phyloP scores from a whole-genome alignment of 1,140 invertebrate genomes.

The Drosophila pallidifrons region DNA sequence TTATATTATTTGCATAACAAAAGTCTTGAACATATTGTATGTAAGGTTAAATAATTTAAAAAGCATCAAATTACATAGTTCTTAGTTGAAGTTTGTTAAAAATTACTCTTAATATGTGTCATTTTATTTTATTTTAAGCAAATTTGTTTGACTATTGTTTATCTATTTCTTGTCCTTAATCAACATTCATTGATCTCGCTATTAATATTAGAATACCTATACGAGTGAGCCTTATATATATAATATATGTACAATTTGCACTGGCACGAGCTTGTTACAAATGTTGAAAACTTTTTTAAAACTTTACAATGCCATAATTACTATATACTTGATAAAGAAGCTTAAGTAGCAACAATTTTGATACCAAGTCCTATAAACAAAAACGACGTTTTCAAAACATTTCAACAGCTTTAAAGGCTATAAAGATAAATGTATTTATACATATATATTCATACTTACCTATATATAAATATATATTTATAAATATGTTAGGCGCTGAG shows the following conservation, averaged over 20 bases:
- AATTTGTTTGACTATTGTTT: constrained; percentile 22
- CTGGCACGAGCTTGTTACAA: constrained; percentile 55
- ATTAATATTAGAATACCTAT: constrained; percentile 36
- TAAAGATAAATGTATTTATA: constrained; percentile 46
- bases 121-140: constrained; percentile 34
- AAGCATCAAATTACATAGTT: constrained; percentile 34
- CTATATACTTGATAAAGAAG: constrained; percentile 33
- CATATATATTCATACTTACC: constrained; percentile 33
- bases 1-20: constrained; percentile 15
- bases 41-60: constrained; percentile 40
- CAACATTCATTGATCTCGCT: constrained; percentile 51
- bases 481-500: constrained; percentile 53
- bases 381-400: constrained; percentile 54
- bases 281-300: constrained; percentile 52
- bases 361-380: constrained; percentile 46
- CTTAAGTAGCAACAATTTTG: constrained; percentile 58
- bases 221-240: constrained; percentile 66
- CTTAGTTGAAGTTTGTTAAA: constrained; percentile 47
- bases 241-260: constrained; percentile 39
- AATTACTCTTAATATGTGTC: constrained; percentile 15
- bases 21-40: constrained; percentile 18
- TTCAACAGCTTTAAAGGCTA: constrained; percentile 59
- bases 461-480: constrained; percentile 36
- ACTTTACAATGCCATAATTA: constrained; percentile 49
- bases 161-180: constrained; percentile 25